Percentiles rank a stretch among this genome's conserved stretches.
These are phyloP conservation scores for Gopherus evgoodei DNA, from an alignment of 2,113 vertebrate species.

Conservation along the genomic window DNA sequence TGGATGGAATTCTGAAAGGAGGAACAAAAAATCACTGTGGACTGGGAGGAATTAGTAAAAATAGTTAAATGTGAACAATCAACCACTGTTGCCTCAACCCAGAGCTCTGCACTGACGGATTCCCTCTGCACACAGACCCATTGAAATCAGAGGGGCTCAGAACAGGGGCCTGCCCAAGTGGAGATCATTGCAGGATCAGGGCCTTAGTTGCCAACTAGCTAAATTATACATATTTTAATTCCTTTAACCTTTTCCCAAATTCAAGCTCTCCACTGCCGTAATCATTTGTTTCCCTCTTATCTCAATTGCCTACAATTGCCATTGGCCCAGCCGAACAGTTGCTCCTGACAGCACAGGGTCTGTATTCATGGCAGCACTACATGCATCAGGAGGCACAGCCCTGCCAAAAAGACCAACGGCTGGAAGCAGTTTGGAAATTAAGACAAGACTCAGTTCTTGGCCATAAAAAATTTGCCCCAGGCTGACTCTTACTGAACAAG, in stretches of 20 bases:
- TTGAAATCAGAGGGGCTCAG: background rate
- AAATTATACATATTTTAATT: background rate
- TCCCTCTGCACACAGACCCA: background rate
- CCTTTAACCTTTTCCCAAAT: background rate
- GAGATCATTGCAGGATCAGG: background rate
- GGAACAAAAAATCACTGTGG: background rate
- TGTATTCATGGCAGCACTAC: background rate
- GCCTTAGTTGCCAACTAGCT: background rate
- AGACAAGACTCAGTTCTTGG: constrained; percentile 15
- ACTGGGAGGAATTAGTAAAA: background rate
- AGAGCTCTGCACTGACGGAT: background rate
- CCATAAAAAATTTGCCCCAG: constrained; percentile 66
- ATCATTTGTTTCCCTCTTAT: fast-evolving
- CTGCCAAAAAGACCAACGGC: constrained; percentile 43
- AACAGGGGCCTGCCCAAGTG: fast-evolving
- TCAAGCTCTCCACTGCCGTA: background rate
- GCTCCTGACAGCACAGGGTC: background rate
- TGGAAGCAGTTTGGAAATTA: constrained; percentile 55
- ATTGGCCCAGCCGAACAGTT: too few relatives aligned
- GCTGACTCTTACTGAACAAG: constrained; percentile 54
- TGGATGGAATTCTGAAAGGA: background rate
- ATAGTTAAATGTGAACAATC: background rate
- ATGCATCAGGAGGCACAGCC: fast-evolving
- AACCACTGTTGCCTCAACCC: background rate
- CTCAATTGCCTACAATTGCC: background rate